Evolutionary conservation across 2,797 vertebrate genomes (phyloP).

Genomic region (Brachyrhaphis roseni): DNA sequence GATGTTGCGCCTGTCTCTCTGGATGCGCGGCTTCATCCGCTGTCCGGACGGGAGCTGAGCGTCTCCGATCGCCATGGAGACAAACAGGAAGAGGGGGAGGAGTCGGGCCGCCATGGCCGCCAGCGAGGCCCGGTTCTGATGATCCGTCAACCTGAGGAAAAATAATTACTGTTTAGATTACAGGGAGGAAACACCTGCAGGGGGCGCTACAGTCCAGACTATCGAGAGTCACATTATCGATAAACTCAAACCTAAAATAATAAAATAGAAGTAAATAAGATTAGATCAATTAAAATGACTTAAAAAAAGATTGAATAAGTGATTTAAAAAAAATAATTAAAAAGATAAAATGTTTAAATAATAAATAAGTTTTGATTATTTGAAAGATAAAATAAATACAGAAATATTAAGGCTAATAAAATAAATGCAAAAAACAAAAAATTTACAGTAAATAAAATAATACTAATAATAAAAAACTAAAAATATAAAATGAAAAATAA

Average conservation of each 20-base stretch:
- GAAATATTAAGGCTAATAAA: too few species aligned
- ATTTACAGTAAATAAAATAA: too few species aligned
- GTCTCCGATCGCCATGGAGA: constrained; percentile 75
- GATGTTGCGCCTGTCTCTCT: constrained; percentile 95
- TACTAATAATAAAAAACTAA: too few species aligned
- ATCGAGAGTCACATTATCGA: background rate
- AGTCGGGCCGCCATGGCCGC: constrained; percentile 82
- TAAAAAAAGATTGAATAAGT: too few species aligned
- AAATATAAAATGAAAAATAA: too few species aligned
- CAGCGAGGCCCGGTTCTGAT: constrained; percentile 32
- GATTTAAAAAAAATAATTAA: too few species aligned
- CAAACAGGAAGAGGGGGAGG: constrained; percentile 77
- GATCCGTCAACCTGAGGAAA: constrained; percentile 43
- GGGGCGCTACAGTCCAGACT: background rate
- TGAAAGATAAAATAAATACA: too few species aligned
- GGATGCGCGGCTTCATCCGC: constrained; percentile 90
- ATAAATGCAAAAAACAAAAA: too few species aligned
- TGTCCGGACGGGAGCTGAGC: constrained; percentile 85
- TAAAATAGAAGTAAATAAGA: background rate
- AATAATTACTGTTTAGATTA: background rate
- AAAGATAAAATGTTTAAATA: background rate
- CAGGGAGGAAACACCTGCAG: background rate
- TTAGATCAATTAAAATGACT: too few species aligned
- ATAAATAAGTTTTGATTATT: too few species aligned
- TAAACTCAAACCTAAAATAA: background rate